phyloP scores from a whole-genome alignment of 2,888 invertebrate species.

The Drosophila mayaguana region DNA sequence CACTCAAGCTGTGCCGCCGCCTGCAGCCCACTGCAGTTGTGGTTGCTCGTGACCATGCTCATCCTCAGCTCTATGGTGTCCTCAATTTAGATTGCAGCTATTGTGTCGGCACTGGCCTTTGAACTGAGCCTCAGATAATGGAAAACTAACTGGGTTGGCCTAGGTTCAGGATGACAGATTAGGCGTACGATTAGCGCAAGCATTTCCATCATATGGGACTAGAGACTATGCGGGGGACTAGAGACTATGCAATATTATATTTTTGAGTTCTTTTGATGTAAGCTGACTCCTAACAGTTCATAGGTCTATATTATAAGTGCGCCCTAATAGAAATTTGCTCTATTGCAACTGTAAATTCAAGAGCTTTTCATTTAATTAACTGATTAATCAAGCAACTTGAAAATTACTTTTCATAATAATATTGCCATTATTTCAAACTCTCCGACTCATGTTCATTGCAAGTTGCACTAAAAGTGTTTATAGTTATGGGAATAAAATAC shows the following conservation, averaged over 20 bases:
- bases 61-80: constrained; percentile 16
- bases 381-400: too few species aligned
- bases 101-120: constrained; percentile 45
- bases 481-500: background rate
- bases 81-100: constrained; percentile 21
- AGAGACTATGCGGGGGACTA: too few species aligned
- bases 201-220: background rate
- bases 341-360: too few species aligned
- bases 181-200: background rate
- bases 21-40: constrained; percentile 68
- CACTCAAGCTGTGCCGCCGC: constrained; percentile 63
- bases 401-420: too few species aligned
- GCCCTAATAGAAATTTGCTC: too few species aligned
- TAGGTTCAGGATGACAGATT: constrained; percentile 51
- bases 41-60: constrained; percentile 29
- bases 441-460: too few species aligned
- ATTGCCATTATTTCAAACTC: too few species aligned
- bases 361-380: too few species aligned
- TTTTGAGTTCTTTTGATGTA: too few species aligned
- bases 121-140: constrained; percentile 27
- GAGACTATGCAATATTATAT: background rate
- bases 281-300: background rate
- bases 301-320: too few species aligned
- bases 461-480: too few species aligned
- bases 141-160: constrained; percentile 39